Conservation (phyloP, 2,113 vertebrate species). For the Abramis brama region DNA sequence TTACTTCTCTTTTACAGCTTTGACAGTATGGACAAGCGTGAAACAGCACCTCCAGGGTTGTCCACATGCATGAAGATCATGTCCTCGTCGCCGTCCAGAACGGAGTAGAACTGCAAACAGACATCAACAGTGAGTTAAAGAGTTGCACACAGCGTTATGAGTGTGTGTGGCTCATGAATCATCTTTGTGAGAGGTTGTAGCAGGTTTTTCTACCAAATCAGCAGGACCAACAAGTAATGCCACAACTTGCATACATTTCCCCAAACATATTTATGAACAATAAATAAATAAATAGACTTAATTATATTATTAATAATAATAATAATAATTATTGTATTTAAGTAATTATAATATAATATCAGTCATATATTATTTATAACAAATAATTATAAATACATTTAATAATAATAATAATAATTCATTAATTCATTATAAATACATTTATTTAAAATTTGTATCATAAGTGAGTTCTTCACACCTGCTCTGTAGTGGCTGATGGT, state of each 20-base stretch:
- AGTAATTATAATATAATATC: background rate
- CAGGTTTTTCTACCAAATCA: slow-evolving; percentile 61
- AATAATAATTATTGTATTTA: background rate
- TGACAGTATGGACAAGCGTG: background rate
- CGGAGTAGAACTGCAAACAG: slow-evolving; percentile 80
- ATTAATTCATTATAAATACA: background rate
- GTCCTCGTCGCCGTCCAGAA: slow-evolving; percentile 80
- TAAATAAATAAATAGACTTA: background rate
- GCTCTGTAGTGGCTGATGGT: slow-evolving; percentile 78
- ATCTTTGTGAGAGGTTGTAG: slow-evolving; percentile 51
- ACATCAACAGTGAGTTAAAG: slow-evolving; percentile 38
- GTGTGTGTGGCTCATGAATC: slow-evolving; percentile 47
- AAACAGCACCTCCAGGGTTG: slow-evolving; percentile 76
- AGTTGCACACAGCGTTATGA: background rate
- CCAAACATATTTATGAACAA: background rate
- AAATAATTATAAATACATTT: background rate
- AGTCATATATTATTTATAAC: background rate
- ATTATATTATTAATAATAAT: background rate
- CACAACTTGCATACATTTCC: background rate
- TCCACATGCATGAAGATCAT: slow-evolving; percentile 85
- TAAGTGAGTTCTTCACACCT: slow-evolving; percentile 66
- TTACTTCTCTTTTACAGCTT: background rate
- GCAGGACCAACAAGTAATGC: slow-evolving; percentile 42
- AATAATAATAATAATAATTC: background rate
- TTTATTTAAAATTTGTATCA: background rate